Base-by-base conservation (phyloP, 2,113 vertebrate genomes). In the Struthio camelus region DNA sequence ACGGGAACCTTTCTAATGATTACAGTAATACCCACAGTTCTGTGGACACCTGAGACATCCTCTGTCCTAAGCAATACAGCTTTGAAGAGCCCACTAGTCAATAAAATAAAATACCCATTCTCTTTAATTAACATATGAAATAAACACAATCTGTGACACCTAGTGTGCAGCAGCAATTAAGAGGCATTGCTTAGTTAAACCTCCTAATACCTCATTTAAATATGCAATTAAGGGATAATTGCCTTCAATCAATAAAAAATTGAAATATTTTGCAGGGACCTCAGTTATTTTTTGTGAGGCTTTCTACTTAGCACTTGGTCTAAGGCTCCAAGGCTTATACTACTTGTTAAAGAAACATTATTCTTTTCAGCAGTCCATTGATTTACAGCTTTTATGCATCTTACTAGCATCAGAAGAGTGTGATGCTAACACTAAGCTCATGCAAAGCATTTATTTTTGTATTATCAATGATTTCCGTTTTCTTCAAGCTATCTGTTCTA, bases 141-240 rank as follows among this genome's bases (percentile, higher is more conserved):
- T 99, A 98, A 98, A 98, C 98, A 98, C 98, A 98, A 98, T 98
- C 98, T 98, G 98, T 98, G 98, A 98, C 98, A 98, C 98, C 98
- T 98, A 98, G 98, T 98, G 98, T 97, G 98, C 98, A 97, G 97
- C 97, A 98, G 98, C 98, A 99, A 99, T 98, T 98, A 98, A 98
- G 98, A 98, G 97, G 98, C 98, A 98, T 98, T 98, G 98, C 98
- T 99, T 98, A 98, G 98, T 98, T 98, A 98, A 98, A 98, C 98
- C 98, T 98, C 98, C 98, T 98, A 99, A 99, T 98, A 98, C 98
- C 98, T 98, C 98, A 98, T 98, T 98, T 98, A 98, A 98, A 99
- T 98, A 99, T 98, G 98, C 98, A 98, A 99, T 99, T 98, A 99
- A 98, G 98, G 98, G 98, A 98, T 99, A 99, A 99, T 98, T 99